Evolutionary conservation across 2,888 invertebrate species (phyloP).

Genomic region (Carterocephalus palaemon): DNA sequence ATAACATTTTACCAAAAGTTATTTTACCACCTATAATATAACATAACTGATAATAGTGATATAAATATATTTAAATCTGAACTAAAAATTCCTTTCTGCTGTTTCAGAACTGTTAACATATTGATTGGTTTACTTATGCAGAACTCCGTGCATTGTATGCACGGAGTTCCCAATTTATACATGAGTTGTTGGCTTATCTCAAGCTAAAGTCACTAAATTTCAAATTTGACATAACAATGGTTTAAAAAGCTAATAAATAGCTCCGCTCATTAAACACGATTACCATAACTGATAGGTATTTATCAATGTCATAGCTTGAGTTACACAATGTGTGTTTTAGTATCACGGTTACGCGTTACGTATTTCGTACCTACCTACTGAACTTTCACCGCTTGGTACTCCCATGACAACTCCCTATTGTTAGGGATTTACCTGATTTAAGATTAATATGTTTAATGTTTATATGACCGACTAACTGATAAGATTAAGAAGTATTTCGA

Average conservation of each 20-base stretch:
- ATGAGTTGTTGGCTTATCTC: too few species aligned
- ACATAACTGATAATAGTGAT: too few species aligned
- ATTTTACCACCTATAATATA: too few species aligned
- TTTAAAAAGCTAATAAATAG: slow-evolving; percentile 13
- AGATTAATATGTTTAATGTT: too few species aligned
- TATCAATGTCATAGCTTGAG: slow-evolving; percentile 21
- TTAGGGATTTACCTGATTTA: slow-evolving; percentile 36
- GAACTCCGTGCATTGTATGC: too few species aligned
- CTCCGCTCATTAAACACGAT: slow-evolving; percentile 14
- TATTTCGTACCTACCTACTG: slow-evolving; percentile 36
- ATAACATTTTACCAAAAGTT: too few species aligned
- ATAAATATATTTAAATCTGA: too few species aligned
- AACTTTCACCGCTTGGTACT: slow-evolving; percentile 30
- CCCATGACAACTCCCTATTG: slow-evolving; percentile 40
- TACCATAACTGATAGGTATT: slow-evolving; percentile 19
- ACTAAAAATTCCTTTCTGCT: too few species aligned
- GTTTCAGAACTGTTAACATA: too few species aligned
- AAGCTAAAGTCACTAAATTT: too few species aligned
- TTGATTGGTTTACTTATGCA: too few species aligned
- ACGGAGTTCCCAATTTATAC: too few species aligned
- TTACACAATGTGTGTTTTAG: slow-evolving; percentile 45
- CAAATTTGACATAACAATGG: slow-evolving; percentile 12
- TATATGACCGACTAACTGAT: slow-evolving; percentile 26
- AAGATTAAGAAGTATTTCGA: slow-evolving; percentile 37
- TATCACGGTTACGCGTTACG: slow-evolving; percentile 41